These are phyloP conservation scores for Zoanthus solanderi DNA, from an alignment of 92 coral and sea anemone genomes.

Conservation along the genomic window DNA sequence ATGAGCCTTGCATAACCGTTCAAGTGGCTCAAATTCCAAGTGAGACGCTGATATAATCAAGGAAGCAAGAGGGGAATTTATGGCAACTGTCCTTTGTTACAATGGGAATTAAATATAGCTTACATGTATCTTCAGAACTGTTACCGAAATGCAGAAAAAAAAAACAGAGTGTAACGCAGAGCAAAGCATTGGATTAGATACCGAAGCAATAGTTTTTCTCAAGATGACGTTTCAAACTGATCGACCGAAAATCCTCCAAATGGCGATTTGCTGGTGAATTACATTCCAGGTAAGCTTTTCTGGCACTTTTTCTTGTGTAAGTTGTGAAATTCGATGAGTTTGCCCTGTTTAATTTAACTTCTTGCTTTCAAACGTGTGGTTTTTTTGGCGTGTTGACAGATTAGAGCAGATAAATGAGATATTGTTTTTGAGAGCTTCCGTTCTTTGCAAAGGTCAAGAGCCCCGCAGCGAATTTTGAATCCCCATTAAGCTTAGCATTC, in stretches of 20 bases:
- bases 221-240: slow-evolving; percentile 55
- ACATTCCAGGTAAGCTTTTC: slow-evolving; percentile 42
- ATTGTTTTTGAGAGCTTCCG: slow-evolving; percentile 19
- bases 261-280: slow-evolving; percentile 43
- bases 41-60: slow-evolving; percentile 12
- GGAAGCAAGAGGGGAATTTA: slow-evolving; percentile 32
- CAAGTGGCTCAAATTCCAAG: slow-evolving; percentile 25
- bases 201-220: slow-evolving; percentile 26
- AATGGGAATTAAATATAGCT: slow-evolving; percentile 20
- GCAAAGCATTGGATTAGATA: slow-evolving; percentile 30
- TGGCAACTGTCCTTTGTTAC: slow-evolving; percentile 5
- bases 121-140: slow-evolving; percentile 3
- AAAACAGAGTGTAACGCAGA: background rate
- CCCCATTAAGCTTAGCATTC: background rate
- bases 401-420: slow-evolving; percentile 50
- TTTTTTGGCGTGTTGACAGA: slow-evolving; percentile 53
- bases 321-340: slow-evolving; percentile 15
- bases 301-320: slow-evolving; percentile 35
- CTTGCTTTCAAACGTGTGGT: slow-evolving; percentile 44
- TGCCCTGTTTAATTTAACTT: slow-evolving; percentile 46
- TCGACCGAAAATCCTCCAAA: slow-evolving; percentile 47
- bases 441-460: background rate
- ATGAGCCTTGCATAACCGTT: slow-evolving; percentile 7
- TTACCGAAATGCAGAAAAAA: slow-evolving; percentile 18
- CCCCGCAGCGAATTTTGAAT: background rate